A percentile compares a stretch with the other conserved stretches of the same genome.
Evolutionary conservation across 2,888 invertebrate species (phyloP).

Genomic region (Corbicula japonica): DNA sequence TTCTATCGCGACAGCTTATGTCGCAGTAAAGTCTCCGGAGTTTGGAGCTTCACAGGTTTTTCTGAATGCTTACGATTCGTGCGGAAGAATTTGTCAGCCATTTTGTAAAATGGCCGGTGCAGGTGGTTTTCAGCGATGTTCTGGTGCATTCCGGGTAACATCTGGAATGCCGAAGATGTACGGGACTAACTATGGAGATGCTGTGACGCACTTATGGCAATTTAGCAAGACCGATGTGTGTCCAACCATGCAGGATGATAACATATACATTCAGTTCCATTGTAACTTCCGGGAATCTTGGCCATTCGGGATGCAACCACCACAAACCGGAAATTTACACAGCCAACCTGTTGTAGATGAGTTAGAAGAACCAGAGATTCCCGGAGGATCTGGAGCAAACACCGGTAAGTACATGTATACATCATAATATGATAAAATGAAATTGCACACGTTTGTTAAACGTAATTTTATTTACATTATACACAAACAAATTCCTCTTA

Average conservation of each 20-base stretch:
- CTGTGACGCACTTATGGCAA: constrained; percentile 68
- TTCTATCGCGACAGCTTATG: constrained; percentile 76
- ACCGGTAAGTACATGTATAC: background rate
- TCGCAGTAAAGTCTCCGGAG: constrained; percentile 77
- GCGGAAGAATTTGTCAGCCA: constrained; percentile 72
- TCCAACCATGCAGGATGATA: constrained; percentile 56
- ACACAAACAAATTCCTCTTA: background rate
- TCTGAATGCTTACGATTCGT: constrained; percentile 71
- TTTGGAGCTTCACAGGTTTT: constrained; percentile 61
- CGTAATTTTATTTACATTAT: background rate
- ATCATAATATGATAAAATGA: background rate
- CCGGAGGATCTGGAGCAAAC: background rate
- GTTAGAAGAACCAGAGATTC: constrained; percentile 28
- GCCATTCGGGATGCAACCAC: constrained; percentile 58
- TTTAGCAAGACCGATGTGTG: constrained; percentile 54
- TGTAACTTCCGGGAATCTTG: constrained; percentile 69
- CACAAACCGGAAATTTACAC: background rate
- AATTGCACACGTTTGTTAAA: background rate
- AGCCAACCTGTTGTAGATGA: constrained; percentile 7
- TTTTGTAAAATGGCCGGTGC: constrained; percentile 61
- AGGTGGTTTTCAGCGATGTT: constrained; percentile 56
- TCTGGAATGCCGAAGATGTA: constrained; percentile 67
- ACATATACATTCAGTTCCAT: constrained; percentile 71
- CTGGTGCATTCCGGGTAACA: constrained; percentile 67
- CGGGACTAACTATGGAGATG: constrained; percentile 68